phyloP scores from a whole-genome alignment of 2,797 vertebrate species.

The Otolemur crassicaudatus region DNA sequence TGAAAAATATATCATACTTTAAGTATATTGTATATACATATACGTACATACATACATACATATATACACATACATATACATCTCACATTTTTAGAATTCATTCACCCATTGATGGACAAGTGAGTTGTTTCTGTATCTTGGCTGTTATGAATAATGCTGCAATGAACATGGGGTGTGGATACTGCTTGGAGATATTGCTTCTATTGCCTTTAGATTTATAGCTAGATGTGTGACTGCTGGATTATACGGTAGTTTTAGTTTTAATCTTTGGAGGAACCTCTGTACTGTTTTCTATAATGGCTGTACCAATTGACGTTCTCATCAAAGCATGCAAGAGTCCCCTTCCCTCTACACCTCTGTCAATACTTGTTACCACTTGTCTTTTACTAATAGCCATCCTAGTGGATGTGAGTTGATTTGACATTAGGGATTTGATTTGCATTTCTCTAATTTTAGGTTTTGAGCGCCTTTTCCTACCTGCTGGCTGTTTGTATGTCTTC shows the following conservation, averaged over 20 bases:
- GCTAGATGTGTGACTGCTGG: not conserved
- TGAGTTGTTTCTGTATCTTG: not conserved
- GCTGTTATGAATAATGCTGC: not conserved
- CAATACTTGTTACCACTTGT: not conserved
- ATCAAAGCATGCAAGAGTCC: not conserved
- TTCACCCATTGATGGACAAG: not conserved
- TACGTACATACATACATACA: not conserved
- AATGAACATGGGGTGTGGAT: not conserved
- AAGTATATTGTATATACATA: not conserved
- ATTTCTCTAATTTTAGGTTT: not conserved
- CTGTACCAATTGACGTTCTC: no score
- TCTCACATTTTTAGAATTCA: not conserved
- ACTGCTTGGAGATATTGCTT: not conserved
- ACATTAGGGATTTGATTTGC: not conserved
- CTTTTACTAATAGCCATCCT: not conserved
- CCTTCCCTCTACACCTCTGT: not conserved
- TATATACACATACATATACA: no score
- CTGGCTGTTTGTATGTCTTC: not conserved
- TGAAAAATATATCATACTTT: not conserved
- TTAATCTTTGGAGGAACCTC: not conserved
- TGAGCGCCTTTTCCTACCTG: not conserved
- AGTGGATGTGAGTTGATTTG: not conserved
- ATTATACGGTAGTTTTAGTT: not conserved
- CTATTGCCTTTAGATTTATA: not conserved
- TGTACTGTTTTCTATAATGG: not conserved